Evolutionary conservation across 1,140 invertebrate genomes (phyloP).

Genomic region (Gonatopus flavifemur): DNA sequence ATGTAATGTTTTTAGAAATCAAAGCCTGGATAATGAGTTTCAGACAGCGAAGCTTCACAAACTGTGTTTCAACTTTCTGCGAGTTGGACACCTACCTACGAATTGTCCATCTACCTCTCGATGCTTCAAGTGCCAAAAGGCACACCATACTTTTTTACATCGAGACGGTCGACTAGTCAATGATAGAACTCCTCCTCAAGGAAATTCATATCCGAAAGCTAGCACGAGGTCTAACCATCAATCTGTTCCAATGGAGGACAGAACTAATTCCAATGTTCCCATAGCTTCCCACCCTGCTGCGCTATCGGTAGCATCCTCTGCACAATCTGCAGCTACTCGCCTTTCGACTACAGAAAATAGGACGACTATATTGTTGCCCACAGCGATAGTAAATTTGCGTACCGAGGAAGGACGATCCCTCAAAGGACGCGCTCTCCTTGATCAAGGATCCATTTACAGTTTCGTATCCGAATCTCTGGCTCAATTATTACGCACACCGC

Average conservation of each 20-base stretch:
- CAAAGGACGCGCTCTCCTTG: conserved; percentile 8
- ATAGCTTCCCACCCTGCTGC: too few species aligned
- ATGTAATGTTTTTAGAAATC: neutral
- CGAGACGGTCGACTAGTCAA: neutral
- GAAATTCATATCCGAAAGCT: neutral
- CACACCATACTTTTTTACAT: conserved; percentile 20
- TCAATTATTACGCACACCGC: conserved; percentile 5
- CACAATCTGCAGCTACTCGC: too few species aligned
- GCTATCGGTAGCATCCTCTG: too few species aligned
- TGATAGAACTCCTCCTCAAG: neutral
- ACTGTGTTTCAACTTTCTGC: neutral
- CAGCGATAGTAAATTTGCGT: neutral
- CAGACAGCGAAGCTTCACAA: neutral
- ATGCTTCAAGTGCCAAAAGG: conserved; percentile 9
- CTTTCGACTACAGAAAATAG: neutral
- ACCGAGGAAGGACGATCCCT: neutral
- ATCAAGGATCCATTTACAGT: conserved; percentile 13
- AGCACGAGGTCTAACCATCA: too few species aligned
- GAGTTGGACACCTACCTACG: neutral
- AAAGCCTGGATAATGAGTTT: neutral
- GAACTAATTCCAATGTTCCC: neutral
- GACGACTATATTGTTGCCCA: neutral
- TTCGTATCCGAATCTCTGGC: conserved; percentile 10
- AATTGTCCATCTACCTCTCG: neutral
- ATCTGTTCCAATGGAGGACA: neutral